Evolutionary conservation across 92 coral and sea anemone genomes (phyloP).

Genomic region (Actinernus sp.): DNA sequence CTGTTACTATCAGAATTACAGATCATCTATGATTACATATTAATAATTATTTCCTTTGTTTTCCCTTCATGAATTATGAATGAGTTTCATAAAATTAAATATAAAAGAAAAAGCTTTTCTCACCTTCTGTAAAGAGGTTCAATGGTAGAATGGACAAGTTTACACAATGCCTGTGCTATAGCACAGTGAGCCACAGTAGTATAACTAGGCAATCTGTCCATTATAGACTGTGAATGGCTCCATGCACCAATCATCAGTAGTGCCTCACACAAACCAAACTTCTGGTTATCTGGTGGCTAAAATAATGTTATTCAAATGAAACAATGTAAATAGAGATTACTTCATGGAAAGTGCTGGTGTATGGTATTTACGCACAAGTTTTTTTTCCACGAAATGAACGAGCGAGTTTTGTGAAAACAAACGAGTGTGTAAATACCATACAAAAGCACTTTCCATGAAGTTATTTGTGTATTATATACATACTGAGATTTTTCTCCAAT

Average conservation of each 20-base stretch:
- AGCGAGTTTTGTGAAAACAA: no score
- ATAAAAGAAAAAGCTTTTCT: constrained; percentile 1
- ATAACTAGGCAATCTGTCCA: constrained; percentile 86
- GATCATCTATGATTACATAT: no score
- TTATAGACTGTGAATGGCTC: constrained; percentile 77
- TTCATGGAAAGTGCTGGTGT: no score
- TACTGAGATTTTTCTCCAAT: no score
- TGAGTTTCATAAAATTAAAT: neutral
- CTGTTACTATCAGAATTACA: no score
- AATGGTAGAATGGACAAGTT: constrained; percentile 90
- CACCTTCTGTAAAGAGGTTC: constrained; percentile 97
- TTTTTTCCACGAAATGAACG: no score
- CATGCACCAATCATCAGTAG: constrained; percentile 95
- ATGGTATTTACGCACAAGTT: no score
- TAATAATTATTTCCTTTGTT: neutral
- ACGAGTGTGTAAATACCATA: no score
- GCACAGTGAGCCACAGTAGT: constrained; percentile 86
- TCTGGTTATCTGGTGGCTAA: constrained; percentile 86
- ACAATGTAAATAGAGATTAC: no score
- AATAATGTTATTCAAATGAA: no score
- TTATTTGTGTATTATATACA: no score
- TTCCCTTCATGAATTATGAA: neutral
- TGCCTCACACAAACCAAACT: constrained; percentile 95
- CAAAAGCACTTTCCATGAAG: no score
- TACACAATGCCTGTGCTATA: constrained; percentile 87